Base-by-base conservation (phyloP, 2,888 invertebrate genomes). In the Drosophila neonasuta region DNA sequence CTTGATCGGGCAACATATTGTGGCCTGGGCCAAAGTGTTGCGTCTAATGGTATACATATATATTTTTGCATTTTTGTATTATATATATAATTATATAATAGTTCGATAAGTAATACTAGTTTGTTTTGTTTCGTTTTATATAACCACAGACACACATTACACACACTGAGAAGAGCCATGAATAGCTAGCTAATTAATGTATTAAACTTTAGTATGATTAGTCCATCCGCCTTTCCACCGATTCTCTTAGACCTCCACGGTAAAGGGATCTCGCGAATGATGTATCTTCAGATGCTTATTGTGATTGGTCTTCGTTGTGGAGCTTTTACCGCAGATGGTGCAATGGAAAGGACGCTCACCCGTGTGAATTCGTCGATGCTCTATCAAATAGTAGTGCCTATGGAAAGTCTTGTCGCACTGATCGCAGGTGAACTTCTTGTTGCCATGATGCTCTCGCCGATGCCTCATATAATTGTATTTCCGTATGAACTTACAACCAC, bases 241-340 rank as follows among this genome's bases (percentile, higher is more conserved):
- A 20, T 46, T 17, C 42, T 44, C 57, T 88, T 91, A 90, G 64
- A 89, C 92, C 93, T 97, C 97, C 8, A 96, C 96, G 77, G 95
- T 96, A 74, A 97, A 94, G 39, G 96, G 95, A 90, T 97, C 97
- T 56, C 97, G 92, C 55, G 96, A 96, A 91, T 97, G 96, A 90
- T 97, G 97, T 82, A 97, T 97, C 91, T 95, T 95, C 64, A 97
- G 93, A 90, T 97, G 97, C 90, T 97, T 97, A 87, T 97, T 96
- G 88, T 97, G 97, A 91, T 97, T 97, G 46, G 96, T 96, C 91
- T 97, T 97, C 59, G 97, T 97, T 79, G 96, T 95, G 50, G 96
- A 96, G 8, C 96, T 95, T 91, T 97, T 97, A 32, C 96, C 97
- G 90, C 97, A 97, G 64, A 97, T 95, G 85, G 95, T 95, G 91